Evolutionary conservation across 1,140 invertebrate genomes (phyloP).

Genomic region (Augochlora pura): DNA sequence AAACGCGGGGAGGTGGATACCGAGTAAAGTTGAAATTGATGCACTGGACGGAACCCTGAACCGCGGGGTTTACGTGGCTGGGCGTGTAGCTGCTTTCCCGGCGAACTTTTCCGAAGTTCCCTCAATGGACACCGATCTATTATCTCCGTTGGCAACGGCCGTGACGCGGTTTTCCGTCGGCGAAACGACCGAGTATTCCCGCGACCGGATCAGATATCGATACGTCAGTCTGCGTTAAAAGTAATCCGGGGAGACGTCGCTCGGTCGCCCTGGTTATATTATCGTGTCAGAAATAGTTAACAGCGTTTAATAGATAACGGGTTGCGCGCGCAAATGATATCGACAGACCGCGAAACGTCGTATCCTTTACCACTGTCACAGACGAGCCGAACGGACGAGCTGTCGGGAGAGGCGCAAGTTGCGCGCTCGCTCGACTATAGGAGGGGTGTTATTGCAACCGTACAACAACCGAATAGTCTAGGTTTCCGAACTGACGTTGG

Average conservation of each 20-base stretch:
- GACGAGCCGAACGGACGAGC: constrained; percentile 18
- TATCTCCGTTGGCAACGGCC: constrained; percentile 31
- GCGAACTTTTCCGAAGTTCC: constrained; percentile 45
- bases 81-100: constrained; percentile 23
- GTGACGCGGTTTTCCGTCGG: not conserved
- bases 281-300: not conserved
- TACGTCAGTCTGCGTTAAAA: not conserved
- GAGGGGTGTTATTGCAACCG: constrained; percentile 10
- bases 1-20: constrained; percentile 57
- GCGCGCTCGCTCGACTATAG: not conserved
- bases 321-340: not conserved
- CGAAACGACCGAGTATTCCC: not conserved
- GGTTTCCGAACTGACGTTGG: constrained; percentile 63
- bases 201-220: not conserved
- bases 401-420: constrained; percentile 15
- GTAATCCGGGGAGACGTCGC: not conserved
- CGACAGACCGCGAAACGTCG: constrained; percentile 1
- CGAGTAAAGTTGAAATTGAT: constrained; percentile 74
- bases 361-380: not conserved
- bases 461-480: constrained; percentile 44
- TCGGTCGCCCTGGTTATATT: not conserved
- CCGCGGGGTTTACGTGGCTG: constrained; percentile 48
- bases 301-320: not conserved
- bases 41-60: constrained; percentile 67
- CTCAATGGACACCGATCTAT: constrained; percentile 49